phyloP scores from a whole-genome alignment of 92 coral and sea anemone genomes.

The Porites lobata region DNA sequence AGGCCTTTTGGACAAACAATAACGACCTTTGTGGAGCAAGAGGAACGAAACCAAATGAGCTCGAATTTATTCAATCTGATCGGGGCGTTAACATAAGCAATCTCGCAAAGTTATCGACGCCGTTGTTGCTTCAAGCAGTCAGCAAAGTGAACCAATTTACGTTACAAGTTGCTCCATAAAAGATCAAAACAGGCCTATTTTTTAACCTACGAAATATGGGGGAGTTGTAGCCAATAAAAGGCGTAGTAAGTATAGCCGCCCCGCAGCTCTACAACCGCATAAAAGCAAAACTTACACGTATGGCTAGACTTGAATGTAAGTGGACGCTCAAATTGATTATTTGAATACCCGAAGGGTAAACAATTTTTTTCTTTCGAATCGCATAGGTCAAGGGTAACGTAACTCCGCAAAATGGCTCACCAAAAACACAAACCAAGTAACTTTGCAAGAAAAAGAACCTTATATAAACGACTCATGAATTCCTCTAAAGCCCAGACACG shows the following conservation, averaged over 20 bases:
- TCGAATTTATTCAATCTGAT: constrained; percentile 1
- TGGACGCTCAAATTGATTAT: neutral
- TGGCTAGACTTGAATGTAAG: neutral
- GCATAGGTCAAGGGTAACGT: constrained; percentile 48
- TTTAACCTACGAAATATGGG: too few species aligned
- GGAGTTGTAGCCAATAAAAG: neutral
- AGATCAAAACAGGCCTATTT: neutral
- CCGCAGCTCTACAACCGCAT: neutral
- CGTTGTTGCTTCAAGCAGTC: neutral
- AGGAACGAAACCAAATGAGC: constrained; percentile 19
- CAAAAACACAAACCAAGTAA: constrained; percentile 1
- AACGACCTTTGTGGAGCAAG: constrained; percentile 12
- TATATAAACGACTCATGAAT: neutral
- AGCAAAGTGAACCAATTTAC: constrained; percentile 17
- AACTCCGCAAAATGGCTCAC: constrained; percentile 19
- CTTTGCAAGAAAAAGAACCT: neutral
- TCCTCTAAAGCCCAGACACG: constrained; percentile 18
- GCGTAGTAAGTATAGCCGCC: neutral
- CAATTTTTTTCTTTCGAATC: constrained; percentile 5
- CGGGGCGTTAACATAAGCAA: constrained; percentile 13
- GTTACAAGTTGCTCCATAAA: neutral
- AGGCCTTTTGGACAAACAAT: neutral
- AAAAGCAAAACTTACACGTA: neutral
- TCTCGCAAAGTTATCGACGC: neutral
- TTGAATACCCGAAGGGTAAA: constrained; percentile 35